Conservation (phyloP, 2,888 invertebrate species). For the Prosapia bicincta region DNA sequence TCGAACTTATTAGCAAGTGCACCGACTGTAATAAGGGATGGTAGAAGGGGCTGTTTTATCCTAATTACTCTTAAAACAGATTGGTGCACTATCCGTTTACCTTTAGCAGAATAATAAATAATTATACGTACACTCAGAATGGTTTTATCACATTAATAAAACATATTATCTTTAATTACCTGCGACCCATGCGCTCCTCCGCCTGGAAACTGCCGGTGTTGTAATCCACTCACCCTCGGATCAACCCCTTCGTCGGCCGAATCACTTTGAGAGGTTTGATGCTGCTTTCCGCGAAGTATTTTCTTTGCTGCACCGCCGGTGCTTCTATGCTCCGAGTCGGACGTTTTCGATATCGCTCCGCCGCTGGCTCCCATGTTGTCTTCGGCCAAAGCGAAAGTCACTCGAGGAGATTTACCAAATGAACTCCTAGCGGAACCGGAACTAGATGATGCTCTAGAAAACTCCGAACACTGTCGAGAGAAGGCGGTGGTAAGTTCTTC, state of each 20-base stretch:
- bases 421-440: constrained; percentile 40
- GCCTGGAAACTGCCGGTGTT: constrained; percentile 21
- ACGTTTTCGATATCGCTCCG: constrained; percentile 30
- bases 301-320: constrained; percentile 23
- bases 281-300: constrained; percentile 17
- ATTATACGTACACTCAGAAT: no score
- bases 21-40: no score
- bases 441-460: constrained; percentile 28
- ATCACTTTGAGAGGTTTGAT: constrained; percentile 12
- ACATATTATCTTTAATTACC: constrained; percentile 14
- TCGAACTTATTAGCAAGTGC: no score
- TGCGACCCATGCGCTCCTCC: constrained; percentile 11
- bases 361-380: constrained; percentile 41
- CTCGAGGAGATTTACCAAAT: constrained; percentile 43
- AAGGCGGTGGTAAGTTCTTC: constrained; percentile 37
- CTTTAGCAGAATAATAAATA: no score
- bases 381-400: constrained; percentile 43
- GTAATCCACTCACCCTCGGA: constrained; percentile 11
- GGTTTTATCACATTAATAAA: no score
- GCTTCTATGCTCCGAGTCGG: constrained; percentile 19
- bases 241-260: constrained; percentile 15
- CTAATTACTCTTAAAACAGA: no score
- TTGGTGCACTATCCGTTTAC: no score
- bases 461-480: constrained; percentile 29
- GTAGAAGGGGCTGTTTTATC: no score